These are phyloP conservation scores for Cheilosia soror DNA, from an alignment of 2,888 invertebrate genomes.

Conservation along the genomic window DNA sequence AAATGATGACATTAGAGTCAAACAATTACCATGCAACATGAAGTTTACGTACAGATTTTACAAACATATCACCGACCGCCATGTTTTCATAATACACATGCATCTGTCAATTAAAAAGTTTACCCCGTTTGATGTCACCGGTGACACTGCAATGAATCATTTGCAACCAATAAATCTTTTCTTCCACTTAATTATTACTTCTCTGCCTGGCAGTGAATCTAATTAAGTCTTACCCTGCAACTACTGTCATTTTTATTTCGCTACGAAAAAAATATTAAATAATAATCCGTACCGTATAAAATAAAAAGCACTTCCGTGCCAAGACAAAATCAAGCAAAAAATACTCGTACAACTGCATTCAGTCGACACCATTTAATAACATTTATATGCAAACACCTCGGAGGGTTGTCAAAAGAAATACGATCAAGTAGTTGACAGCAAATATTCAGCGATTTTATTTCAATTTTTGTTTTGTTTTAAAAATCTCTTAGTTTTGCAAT, in stretches of 20 bases:
- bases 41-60: conserved; percentile 13
- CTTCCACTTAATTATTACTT: conserved; percentile 24
- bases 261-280: not conserved
- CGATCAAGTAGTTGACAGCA: conserved; percentile 40
- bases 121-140: conserved; percentile 44
- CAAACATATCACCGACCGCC: conserved; percentile 7
- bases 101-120: conserved; percentile 25
- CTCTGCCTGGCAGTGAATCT: conserved; percentile 6
- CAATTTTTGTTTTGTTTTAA: not conserved
- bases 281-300: not conserved
- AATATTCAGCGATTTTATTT: conserved; percentile 2
- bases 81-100: not conserved
- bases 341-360: not conserved
- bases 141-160: conserved; percentile 36
- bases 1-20: conserved; percentile 30
- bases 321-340: not conserved
- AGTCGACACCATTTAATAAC: conserved; percentile 19
- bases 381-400: conserved; percentile 24
- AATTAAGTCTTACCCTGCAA: conserved; percentile 22
- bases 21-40: conserved; percentile 25
- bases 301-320: conserved; percentile 12
- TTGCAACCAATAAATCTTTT: conserved; percentile 30
- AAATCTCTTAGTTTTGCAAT: conserved; percentile 15
- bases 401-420: conserved; percentile 49
- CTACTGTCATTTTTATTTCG: conserved; percentile 6